A percentile compares a stretch with the other conserved stretches of the same genome.
Conservation (phyloP, 2,888 invertebrate genomes). For the Galerucella calmariensis region DNA sequence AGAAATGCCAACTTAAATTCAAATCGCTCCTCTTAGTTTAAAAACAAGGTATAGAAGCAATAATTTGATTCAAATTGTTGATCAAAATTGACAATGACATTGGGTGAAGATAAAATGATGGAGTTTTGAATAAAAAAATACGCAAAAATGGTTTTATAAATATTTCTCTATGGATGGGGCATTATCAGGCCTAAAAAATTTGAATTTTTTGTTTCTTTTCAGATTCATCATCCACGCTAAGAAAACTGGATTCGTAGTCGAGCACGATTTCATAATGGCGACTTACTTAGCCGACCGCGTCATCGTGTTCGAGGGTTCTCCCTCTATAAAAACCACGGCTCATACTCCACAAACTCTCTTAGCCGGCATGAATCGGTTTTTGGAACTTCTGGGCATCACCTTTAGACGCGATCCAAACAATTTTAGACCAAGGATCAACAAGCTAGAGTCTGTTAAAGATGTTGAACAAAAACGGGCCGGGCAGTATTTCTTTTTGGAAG, state of each 20-base stretch:
- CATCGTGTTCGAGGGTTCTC: constrained; percentile 96
- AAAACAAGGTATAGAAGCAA: too few relatives aligned
- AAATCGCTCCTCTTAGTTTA: too few relatives aligned
- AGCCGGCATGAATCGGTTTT: constrained; percentile 98
- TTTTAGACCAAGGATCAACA: constrained; percentile 98
- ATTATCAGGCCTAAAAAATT: too few relatives aligned
- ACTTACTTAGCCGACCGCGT: constrained; percentile 98
- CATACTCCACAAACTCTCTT: constrained; percentile 92
- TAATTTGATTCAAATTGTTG: too few relatives aligned
- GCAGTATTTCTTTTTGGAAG: constrained; percentile 99
- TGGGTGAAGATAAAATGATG: too few relatives aligned
- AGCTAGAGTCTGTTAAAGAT: constrained; percentile 96
- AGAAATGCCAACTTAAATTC: too few relatives aligned
- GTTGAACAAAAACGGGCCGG: constrained; percentile 96
- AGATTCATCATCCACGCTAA: constrained; percentile 98
- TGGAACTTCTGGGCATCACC: constrained; percentile 95
- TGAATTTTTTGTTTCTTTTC: constrained; percentile 54
- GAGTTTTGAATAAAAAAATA: too few relatives aligned
- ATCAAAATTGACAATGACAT: too few relatives aligned
- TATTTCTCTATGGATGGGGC: too few relatives aligned
- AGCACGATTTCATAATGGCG: constrained; percentile 99
- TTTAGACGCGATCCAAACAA: constrained; percentile 99
- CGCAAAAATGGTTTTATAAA: too few relatives aligned
- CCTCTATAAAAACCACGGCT: constrained; percentile 89
- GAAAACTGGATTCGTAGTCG: constrained; percentile 99